Evolutionary conservation across 1,140 invertebrate genomes (phyloP), one percentile per base, ranked within the genome.

Genomic region (Lepidostoma basale): DNA sequence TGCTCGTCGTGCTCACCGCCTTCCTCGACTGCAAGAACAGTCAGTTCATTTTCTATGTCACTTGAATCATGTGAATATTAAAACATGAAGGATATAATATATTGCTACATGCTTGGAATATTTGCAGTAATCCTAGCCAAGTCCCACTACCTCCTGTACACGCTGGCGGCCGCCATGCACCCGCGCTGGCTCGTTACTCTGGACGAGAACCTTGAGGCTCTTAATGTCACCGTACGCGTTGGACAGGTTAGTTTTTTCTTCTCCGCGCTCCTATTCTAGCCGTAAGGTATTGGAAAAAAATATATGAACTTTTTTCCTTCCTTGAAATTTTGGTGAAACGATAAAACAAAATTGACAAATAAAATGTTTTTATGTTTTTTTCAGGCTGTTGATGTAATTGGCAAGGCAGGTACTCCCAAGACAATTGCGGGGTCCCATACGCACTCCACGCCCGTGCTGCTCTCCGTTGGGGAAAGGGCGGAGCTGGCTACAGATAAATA

Each of bases 341-440:
- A 28, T 25, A 26, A 25, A 5, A 52, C 23, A 26, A 2, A 10
- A 3, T 20, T 33, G 25, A 30, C 9, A 12, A 22, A 16, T 56
- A 18, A 3, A 25, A 25, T n/a, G n/a, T 58, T 45, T 49, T 9
- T 25, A 23, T 25, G 39, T 18, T 49, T 60, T 71, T 71, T 81
- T 18, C 82, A 94, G 88, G 98, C 98, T 49, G 97, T 99, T 0
- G 98, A 99, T 86, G 96, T 98, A 4, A 98, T 99, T 18, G 98
- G 98, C 4, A 98, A 99, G 83, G 98, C 98, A 5, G 98, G 98
- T 30, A 98, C 98, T 76, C 98, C 98, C 0, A 99, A 99, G 83
- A 99, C 98, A 0, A 99, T 99, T 54, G 99, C 98, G 18, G 98
- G 98, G 20, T 99, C 99, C 76, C 98, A 99, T 81, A 99, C 98